Evolutionary conservation across 2,888 invertebrate species (phyloP).

Genomic region (Zonitis immaculata): DNA sequence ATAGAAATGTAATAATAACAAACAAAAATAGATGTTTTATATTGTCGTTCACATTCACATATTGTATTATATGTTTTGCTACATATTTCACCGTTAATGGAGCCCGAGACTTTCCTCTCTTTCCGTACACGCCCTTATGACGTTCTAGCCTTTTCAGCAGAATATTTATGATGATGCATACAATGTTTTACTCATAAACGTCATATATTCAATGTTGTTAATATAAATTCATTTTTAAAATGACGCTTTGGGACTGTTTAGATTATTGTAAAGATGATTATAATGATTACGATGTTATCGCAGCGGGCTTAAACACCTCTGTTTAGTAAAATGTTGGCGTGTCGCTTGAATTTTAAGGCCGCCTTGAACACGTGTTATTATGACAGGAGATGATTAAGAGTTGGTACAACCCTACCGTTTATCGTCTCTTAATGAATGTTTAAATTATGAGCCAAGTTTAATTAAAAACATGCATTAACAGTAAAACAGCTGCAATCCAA

Average conservation of each 20-base stretch:
- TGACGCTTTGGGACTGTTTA: neutral
- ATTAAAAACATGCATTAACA: conserved; percentile 6
- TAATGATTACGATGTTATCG: conserved; percentile 18
- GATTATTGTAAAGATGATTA: neutral
- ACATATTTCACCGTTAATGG: conserved; percentile 2
- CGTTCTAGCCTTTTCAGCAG: neutral
- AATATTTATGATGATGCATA: conserved; percentile 1
- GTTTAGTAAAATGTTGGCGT: conserved; percentile 14
- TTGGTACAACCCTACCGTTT: conserved; percentile 13
- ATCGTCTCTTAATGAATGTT: conserved; percentile 13
- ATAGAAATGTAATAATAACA: neutral
- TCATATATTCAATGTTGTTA: neutral
- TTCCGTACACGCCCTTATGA: neutral
- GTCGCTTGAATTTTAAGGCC: conserved; percentile 14
- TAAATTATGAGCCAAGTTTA: conserved; percentile 16
- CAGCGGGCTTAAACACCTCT: conserved; percentile 11
- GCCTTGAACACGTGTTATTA: conserved; percentile 29
- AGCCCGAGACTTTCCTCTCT: neutral
- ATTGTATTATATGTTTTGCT: neutral
- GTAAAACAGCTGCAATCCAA: neutral
- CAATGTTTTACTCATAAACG: neutral
- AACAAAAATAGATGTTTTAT: neutral
- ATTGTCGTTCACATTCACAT: neutral
- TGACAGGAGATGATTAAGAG: conserved; percentile 29
- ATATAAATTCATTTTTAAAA: too few relatives aligned